Evolutionary conservation across 2,888 invertebrate species (phyloP).

Genomic region (Xestia rhomboidea): DNA sequence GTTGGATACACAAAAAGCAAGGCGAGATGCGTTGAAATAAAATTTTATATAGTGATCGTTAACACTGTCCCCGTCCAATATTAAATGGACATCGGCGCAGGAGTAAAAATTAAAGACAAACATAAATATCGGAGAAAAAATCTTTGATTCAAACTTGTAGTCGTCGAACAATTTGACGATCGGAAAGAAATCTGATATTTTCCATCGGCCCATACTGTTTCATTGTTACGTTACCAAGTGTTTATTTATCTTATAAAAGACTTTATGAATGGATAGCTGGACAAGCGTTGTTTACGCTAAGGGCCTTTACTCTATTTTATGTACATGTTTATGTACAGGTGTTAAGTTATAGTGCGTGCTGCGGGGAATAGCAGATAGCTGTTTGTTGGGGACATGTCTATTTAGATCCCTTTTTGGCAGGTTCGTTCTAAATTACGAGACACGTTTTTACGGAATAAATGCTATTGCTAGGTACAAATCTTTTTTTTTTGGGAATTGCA

Average conservation of each 20-base stretch:
- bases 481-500: background rate
- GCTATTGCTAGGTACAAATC: background rate
- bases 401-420: slow-evolving; percentile 48
- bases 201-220: slow-evolving; percentile 79
- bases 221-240: slow-evolving; percentile 80
- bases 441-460: slow-evolving; percentile 6
- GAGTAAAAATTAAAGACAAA: slow-evolving; percentile 90
- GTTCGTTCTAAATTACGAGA: background rate
- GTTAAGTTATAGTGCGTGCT: slow-evolving; percentile 54
- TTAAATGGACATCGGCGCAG: slow-evolving; percentile 88
- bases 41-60: slow-evolving; percentile 90
- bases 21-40: slow-evolving; percentile 86
- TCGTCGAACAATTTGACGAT: slow-evolving; percentile 81
- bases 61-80: slow-evolving; percentile 87
- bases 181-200: slow-evolving; percentile 88
- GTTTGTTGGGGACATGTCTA: slow-evolving; percentile 54
- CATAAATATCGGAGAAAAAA: slow-evolving; percentile 87
- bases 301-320: slow-evolving; percentile 64
- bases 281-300: slow-evolving; percentile 68
- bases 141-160: slow-evolving; percentile 83
- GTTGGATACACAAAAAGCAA: slow-evolving; percentile 85
- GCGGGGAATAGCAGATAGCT: slow-evolving; percentile 53
- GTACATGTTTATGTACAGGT: slow-evolving; percentile 55
- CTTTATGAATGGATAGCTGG: slow-evolving; percentile 82
- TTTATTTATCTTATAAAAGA: slow-evolving; percentile 78